phyloP scores from a whole-genome alignment of 2,888 invertebrate species.

The Cacoxenus indagator region DNA sequence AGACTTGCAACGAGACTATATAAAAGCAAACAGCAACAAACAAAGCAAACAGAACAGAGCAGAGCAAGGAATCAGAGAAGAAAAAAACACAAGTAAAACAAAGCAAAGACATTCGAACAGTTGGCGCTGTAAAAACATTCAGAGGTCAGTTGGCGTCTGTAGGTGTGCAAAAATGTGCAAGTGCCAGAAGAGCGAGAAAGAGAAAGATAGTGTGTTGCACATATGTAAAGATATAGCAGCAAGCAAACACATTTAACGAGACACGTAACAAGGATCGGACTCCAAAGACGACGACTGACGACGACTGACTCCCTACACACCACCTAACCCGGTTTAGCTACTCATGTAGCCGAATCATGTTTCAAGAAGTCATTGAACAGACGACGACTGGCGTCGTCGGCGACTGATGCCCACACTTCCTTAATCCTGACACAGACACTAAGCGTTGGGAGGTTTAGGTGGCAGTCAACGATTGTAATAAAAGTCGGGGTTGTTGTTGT shows the following conservation, averaged over 20 bases:
- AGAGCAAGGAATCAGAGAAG: not conserved
- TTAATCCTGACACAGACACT: conserved; percentile 8
- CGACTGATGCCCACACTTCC: conserved; percentile 20
- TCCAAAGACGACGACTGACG: not conserved
- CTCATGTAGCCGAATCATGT: conserved; percentile 61
- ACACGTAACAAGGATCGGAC: conserved; percentile 7
- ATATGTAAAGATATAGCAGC: not conserved
- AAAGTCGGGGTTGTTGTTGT: not conserved
- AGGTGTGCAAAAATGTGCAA: too few species aligned
- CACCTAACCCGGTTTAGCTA: conserved; percentile 6
- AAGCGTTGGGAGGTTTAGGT: not conserved
- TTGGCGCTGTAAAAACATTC: not conserved
- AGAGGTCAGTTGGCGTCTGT: too few species aligned
- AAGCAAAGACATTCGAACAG: not conserved
- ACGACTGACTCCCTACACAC: conserved; percentile 3
- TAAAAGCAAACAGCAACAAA: not conserved
- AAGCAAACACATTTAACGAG: not conserved
- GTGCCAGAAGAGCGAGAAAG: not conserved
- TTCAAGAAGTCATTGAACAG: conserved; percentile 66
- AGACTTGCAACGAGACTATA: conserved; percentile 11
- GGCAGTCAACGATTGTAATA: conserved; percentile 5
- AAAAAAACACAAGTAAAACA: not conserved
- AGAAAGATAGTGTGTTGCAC: not conserved
- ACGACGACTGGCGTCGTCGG: conserved; percentile 38
- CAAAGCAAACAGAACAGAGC: not conserved